Percentiles rank a stretch among this genome's conserved stretches.
Conservation (phyloP, 2,797 vertebrate species). For the Podarcis siculus region DNA sequence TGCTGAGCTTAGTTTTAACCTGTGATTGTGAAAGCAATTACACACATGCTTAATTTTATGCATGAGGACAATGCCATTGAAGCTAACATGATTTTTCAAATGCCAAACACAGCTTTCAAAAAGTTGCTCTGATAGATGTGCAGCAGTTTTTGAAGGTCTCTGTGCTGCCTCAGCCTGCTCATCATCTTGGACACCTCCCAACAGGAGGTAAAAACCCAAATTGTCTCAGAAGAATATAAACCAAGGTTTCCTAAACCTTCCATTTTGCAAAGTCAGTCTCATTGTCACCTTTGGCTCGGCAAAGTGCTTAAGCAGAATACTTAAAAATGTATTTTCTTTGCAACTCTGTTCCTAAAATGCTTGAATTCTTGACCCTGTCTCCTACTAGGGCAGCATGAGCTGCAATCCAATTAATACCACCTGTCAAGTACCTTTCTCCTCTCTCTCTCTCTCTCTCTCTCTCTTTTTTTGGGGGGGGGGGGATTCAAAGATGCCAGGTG, state of each 20-base stretch:
- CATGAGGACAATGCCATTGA: slow-evolving; percentile 25
- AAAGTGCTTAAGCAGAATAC: neutral
- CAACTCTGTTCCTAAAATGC: neutral
- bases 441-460: too few species aligned
- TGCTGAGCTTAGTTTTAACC: slow-evolving; percentile 13
- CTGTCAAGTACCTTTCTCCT: neutral
- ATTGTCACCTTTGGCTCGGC: neutral
- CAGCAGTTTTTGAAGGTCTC: neutral
- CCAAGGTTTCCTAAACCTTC: too few species aligned
- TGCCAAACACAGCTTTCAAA: fast-evolving
- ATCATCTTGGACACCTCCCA: neutral
- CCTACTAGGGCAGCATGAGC: neutral
- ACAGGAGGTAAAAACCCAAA: neutral
- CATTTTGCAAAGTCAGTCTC: too few species aligned
- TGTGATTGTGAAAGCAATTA: slow-evolving; percentile 29
- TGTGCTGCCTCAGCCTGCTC: neutral
- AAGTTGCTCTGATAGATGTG: neutral
- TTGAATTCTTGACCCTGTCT: neutral
- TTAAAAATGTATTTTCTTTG: neutral
- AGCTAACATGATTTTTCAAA: neutral
- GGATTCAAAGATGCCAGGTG: neutral
- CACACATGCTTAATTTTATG: slow-evolving; percentile 53
- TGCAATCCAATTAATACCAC: neutral
- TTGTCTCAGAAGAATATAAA: too few species aligned
- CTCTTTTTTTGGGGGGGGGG: too few species aligned